Evolutionary conservation across 2,888 invertebrate genomes (phyloP).

Genomic region (Alcis repandata): DNA sequence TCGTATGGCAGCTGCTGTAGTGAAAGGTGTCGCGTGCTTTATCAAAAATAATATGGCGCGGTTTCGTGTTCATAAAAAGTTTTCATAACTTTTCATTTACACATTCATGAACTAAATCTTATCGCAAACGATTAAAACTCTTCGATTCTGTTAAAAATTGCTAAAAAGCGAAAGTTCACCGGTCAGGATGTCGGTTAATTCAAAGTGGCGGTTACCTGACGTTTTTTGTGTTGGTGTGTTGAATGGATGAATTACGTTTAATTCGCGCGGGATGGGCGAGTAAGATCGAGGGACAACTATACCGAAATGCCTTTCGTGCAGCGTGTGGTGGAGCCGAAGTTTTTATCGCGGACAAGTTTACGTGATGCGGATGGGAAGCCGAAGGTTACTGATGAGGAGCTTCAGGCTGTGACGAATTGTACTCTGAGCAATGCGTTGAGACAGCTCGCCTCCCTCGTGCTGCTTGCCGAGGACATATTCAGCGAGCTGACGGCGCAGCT

Average conservation of each 20-base stretch:
- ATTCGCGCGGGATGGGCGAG: constrained; percentile 82
- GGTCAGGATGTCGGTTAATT: constrained; percentile 85
- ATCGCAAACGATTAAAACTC: constrained; percentile 53
- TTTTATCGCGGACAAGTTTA: constrained; percentile 90
- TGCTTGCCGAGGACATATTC: constrained; percentile 95
- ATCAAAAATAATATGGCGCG: constrained; percentile 73
- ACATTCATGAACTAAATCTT: constrained; percentile 63
- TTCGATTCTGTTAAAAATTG: constrained; percentile 53
- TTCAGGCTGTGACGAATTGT: constrained; percentile 95
- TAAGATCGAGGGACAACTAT: constrained; percentile 74
- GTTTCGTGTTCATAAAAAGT: constrained; percentile 77
- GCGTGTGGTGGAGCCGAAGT: constrained; percentile 93
- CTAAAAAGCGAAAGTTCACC: constrained; percentile 75
- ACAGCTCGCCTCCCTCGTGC: constrained; percentile 94
- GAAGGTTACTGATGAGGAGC: constrained; percentile 90
- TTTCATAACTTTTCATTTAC: constrained; percentile 74
- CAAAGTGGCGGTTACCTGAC: constrained; percentile 87
- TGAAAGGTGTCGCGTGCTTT: constrained; percentile 46
- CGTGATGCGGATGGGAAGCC: constrained; percentile 87
- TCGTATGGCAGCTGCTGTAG: constrained; percentile 72
- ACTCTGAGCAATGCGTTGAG: constrained; percentile 94
- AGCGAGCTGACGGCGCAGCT: constrained; percentile 92
- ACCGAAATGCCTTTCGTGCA: constrained; percentile 94
- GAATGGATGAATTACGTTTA: constrained; percentile 83
- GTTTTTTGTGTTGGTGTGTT: constrained; percentile 85